phyloP scores from a whole-genome alignment of 2,113 vertebrate species.

The Chionomys nivalis region DNA sequence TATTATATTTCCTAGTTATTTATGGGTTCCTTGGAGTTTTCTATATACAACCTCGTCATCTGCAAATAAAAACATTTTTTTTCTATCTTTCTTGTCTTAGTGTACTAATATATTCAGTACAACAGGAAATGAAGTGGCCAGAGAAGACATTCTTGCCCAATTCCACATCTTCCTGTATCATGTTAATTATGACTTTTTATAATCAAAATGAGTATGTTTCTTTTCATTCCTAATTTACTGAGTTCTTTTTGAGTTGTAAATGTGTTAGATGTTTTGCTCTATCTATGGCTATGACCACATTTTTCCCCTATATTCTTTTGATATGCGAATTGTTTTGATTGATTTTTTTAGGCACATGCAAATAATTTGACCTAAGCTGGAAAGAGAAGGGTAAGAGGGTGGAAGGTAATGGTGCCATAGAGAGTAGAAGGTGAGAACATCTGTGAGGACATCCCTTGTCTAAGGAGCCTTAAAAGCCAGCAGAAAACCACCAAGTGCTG shows the following conservation, averaged over 20 bases:
- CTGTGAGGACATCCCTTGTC: slow-evolving; percentile 25
- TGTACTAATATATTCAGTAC: neutral
- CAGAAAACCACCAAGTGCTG: slow-evolving; percentile 52
- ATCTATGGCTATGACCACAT: slow-evolving; percentile 31
- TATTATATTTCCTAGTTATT: slow-evolving; percentile 33
- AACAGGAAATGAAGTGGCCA: neutral
- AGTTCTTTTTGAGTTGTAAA: slow-evolving; percentile 1
- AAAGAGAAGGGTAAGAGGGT: neutral
- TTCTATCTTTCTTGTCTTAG: slow-evolving; percentile 20
- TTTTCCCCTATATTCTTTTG: slow-evolving; percentile 36
- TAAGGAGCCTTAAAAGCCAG: neutral
- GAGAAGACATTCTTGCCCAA: neutral
- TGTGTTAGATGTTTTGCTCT: slow-evolving; percentile 48
- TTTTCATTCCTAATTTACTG: slow-evolving; percentile 13
- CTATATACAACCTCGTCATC: neutral
- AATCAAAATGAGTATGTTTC: slow-evolving; percentile 20
- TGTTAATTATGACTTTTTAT: neutral
- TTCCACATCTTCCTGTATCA: neutral
- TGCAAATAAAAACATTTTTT: slow-evolving; percentile 3
- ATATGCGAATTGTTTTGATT: slow-evolving; percentile 17
- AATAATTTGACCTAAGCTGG: slow-evolving; percentile 60
- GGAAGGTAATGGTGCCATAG: neutral
- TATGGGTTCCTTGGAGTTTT: slow-evolving; percentile 1
- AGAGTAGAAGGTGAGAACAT: slow-evolving; percentile 65
- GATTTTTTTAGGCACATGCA: slow-evolving; percentile 60